These are phyloP conservation scores for Xiphophorus birchmanni DNA, from an alignment of 2,797 vertebrate genomes.

Conservation along the genomic window DNA sequence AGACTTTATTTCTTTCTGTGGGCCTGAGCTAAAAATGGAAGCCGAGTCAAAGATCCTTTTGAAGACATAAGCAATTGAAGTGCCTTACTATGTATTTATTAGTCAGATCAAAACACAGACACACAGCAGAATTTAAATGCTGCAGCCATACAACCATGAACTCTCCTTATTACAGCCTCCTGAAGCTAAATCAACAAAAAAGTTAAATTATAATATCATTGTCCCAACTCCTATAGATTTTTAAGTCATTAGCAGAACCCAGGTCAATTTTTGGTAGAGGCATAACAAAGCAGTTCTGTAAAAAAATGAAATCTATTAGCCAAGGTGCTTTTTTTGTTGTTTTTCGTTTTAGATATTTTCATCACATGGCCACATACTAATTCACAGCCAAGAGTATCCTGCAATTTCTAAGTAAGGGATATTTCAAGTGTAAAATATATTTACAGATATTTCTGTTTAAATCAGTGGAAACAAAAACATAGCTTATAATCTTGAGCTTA, in stretches of 20 bases:
- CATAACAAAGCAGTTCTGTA: background rate
- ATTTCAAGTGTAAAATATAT: background rate
- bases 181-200: background rate
- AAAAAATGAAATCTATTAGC: background rate
- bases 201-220: background rate
- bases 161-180: background rate
- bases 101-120: constrained; percentile 20
- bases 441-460: background rate
- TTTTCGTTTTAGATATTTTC: background rate
- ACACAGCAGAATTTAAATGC: constrained; percentile 1
- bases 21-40: constrained; percentile 38
- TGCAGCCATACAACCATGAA: constrained; percentile 6
- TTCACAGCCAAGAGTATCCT: background rate
- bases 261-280: background rate
- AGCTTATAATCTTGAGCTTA: background rate
- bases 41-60: constrained; percentile 24
- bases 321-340: background rate
- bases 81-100: constrained; percentile 24
- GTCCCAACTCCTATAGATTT: background rate
- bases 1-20: constrained; percentile 69
- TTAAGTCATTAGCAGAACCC: background rate
- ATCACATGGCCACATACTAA: background rate
- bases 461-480: background rate
- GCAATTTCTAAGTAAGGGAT: background rate
- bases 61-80: constrained; percentile 19